A percentile compares a stretch with the other conserved stretches of the same genome.
phyloP scores from a whole-genome alignment of 53 echinoderm and acorn worm genomes.

The Patiria pectinifera region DNA sequence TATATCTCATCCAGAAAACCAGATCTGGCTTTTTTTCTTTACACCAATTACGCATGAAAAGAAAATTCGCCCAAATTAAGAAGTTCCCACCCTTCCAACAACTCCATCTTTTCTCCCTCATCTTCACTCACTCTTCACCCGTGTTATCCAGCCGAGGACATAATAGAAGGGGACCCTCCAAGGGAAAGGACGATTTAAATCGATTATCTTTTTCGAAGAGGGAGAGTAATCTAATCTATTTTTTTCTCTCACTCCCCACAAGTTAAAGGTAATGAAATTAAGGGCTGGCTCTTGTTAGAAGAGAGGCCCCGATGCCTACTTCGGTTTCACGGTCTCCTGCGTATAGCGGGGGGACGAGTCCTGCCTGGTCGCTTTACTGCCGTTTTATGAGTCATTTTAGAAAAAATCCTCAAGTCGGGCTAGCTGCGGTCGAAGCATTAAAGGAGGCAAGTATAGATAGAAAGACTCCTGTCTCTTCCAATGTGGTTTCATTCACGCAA shows the following conservation, averaged over 20 bases:
- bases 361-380: slow-evolving; percentile 32
- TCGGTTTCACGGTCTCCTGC: slow-evolving; percentile 55
- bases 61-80: slow-evolving; percentile 74
- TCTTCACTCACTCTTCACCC: neutral
- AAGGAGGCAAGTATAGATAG: neutral
- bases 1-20: slow-evolving; percentile 37
- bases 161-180: slow-evolving; percentile 65
- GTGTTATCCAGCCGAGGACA: slow-evolving; percentile 59
- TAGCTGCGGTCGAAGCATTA: neutral
- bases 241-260: slow-evolving; percentile 55
- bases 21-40: slow-evolving; percentile 53
- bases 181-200: slow-evolving; percentile 71
- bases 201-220: slow-evolving; percentile 72
- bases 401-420: neutral
- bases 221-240: slow-evolving; percentile 66
- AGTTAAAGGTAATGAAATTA: slow-evolving; percentile 67
- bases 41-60: slow-evolving; percentile 71
- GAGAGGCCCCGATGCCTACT: slow-evolving; percentile 40
- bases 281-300: slow-evolving; percentile 35
- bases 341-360: slow-evolving; percentile 26
- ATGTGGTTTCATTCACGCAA: neutral
- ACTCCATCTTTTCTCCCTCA: slow-evolving; percentile 49
- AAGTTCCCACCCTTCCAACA: slow-evolving; percentile 41
- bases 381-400: slow-evolving; percentile 59
- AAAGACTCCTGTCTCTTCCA: neutral